A percentile compares a stretch with the other conserved stretches of the same genome.
phyloP scores from a whole-genome alignment of 2,113 vertebrate species.

The Panthera uncia region DNA sequence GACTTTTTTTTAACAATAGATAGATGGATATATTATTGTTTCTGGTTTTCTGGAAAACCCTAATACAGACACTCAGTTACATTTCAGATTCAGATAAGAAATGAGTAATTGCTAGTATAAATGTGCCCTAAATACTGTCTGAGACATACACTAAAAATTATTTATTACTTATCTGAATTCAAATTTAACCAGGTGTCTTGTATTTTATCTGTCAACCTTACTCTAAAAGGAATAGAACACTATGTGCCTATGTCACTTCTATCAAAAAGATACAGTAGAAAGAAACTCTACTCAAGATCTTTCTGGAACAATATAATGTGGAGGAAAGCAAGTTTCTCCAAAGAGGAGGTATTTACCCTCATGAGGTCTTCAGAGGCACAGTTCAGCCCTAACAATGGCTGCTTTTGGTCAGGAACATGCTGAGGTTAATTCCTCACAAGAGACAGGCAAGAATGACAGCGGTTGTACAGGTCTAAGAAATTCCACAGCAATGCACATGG shows the following conservation, averaged over 20 bases:
- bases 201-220: not conserved
- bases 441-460: not conserved
- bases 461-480: not conserved
- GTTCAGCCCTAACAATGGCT: not conserved
- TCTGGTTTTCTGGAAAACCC: not conserved
- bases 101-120: not conserved
- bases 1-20: not conserved
- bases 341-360: not conserved
- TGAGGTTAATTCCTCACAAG: conserved; percentile 7
- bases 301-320: not conserved
- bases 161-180: not conserved
- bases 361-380: not conserved
- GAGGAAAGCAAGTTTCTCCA: not conserved
- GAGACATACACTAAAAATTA: not conserved
- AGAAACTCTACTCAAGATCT: not conserved
- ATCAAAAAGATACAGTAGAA: not conserved
- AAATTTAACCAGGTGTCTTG: not conserved
- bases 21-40: not conserved
- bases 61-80: not conserved
- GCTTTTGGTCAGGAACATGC: not conserved
- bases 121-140: not conserved
- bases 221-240: not conserved
- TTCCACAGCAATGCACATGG: not conserved
- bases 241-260: not conserved
- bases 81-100: not conserved